A percentile compares a stretch with the other conserved stretches of the same genome.
phyloP scores from a whole-genome alignment of 2,888 invertebrate genomes.

The Noctua janthe region DNA sequence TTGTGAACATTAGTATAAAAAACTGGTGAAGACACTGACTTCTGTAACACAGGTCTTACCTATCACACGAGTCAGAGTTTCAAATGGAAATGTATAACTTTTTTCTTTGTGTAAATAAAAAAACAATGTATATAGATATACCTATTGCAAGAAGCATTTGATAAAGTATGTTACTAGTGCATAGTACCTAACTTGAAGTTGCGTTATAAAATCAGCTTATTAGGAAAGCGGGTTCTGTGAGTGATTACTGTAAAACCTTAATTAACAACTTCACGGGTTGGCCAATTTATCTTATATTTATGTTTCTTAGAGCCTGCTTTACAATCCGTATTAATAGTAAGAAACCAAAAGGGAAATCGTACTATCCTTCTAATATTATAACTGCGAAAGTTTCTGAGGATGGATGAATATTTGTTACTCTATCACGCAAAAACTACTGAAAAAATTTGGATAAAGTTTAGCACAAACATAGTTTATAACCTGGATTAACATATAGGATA shows the following conservation, averaged over 20 bases:
- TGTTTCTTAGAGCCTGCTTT: background rate
- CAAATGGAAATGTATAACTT: too few relatives aligned
- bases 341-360: background rate
- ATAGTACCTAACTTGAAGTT: background rate
- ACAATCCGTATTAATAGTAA: background rate
- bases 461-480: background rate
- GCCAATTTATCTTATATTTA: constrained; percentile 5
- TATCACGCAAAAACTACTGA: background rate
- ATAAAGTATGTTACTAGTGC: background rate
- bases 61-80: too few relatives aligned
- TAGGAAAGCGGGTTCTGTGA: constrained; percentile 22
- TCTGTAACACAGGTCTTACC: too few relatives aligned
- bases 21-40: too few relatives aligned
- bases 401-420: background rate
- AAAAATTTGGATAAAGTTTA: background rate
- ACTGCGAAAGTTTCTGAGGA: too few relatives aligned
- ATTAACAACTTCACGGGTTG: background rate
- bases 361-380: background rate
- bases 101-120: too few relatives aligned
- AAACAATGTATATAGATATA: background rate
- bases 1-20: too few relatives aligned
- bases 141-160: background rate
- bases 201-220: constrained; percentile 18
- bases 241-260: constrained; percentile 5
- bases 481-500: too few relatives aligned